phyloP scores from a whole-genome alignment of 2,888 invertebrate genomes.

The Brassicogethes aeneus region DNA sequence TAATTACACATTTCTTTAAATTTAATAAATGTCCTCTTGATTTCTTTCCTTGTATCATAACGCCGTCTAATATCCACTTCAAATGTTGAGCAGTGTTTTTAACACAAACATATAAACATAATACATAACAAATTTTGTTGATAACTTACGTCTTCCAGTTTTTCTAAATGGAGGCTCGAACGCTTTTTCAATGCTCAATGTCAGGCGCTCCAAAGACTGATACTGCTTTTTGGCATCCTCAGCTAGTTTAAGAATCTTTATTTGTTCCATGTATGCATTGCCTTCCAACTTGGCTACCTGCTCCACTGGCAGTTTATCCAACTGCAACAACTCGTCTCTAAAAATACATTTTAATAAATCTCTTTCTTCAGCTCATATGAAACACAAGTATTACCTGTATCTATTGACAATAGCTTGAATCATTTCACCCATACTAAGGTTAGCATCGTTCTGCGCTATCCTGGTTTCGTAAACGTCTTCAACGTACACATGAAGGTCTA shows the following conservation, averaged over 20 bases:
- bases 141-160: conserved; percentile 3
- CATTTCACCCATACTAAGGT: conserved; percentile 46
- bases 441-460: conserved; percentile 49
- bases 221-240: conserved; percentile 51
- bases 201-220: conserved; percentile 42
- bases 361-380: background rate
- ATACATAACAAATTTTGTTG: no score
- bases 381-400: conserved; percentile 34
- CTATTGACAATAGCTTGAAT: conserved; percentile 51
- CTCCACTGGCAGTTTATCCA: conserved; percentile 49
- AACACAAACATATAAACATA: no score
- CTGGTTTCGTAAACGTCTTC: conserved; percentile 56
- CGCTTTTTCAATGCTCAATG: conserved; percentile 41
- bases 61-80: no score
- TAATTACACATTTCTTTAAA: no score
- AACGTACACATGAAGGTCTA: conserved; percentile 50
- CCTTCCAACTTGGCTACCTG: conserved; percentile 44
- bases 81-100: no score
- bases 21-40: no score
- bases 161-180: conserved; percentile 33
- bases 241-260: conserved; percentile 44
- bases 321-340: conserved; percentile 35
- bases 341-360: conserved; percentile 1
- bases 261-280: conserved; percentile 45
- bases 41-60: no score